Conservation (phyloP, 2,888 invertebrate genomes). For the Rhagophthalmus giganteus region DNA sequence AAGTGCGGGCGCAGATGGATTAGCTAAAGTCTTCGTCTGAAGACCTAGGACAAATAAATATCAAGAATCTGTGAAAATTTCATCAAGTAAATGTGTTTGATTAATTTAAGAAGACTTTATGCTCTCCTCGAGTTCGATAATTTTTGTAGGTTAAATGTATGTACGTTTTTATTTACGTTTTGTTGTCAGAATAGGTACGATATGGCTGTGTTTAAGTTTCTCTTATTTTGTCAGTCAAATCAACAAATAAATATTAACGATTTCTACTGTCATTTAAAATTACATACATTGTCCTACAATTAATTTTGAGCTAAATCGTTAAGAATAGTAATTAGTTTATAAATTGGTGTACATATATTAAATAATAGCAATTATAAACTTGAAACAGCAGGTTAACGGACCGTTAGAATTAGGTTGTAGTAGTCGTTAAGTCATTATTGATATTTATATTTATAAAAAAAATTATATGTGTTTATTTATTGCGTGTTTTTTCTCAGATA, state of each 20-base stretch:
- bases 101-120: conserved; percentile 19
- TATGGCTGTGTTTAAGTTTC: too few species aligned
- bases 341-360: conserved; percentile 32
- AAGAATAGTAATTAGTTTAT: conserved; percentile 19
- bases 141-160: conserved; percentile 30
- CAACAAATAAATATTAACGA: too few species aligned
- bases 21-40: conserved; percentile 97
- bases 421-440: conserved; percentile 23
- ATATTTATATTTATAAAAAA: conserved; percentile 25
- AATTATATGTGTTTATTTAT: conserved; percentile 25
- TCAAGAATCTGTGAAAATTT: conserved; percentile 3
- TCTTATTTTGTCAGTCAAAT: too few species aligned
- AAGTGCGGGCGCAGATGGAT: conserved; percentile 97
- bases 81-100: conserved; percentile 18
- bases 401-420: conserved; percentile 29
- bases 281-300: conserved; percentile 27
- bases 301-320: conserved; percentile 20
- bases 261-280: too few species aligned
- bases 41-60: conserved; percentile 2
- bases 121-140: conserved; percentile 21
- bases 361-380: conserved; percentile 23
- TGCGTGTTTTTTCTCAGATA: conserved; percentile 25
- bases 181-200: too few species aligned
- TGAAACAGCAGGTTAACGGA: conserved; percentile 32
- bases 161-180: conserved; percentile 19